Conservation (phyloP, 1,140 invertebrate species). For the Nebria ingens region DNA sequence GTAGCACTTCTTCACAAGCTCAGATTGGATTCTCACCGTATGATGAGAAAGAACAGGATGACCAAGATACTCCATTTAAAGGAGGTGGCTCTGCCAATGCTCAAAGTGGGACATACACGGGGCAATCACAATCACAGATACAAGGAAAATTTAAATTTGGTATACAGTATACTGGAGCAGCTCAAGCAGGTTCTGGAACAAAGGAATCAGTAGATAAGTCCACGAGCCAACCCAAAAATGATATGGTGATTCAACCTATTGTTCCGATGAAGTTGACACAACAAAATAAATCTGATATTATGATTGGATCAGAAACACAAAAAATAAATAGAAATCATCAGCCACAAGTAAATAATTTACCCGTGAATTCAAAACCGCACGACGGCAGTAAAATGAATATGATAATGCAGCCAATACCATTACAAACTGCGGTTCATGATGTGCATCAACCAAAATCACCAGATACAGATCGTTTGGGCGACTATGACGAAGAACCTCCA, state of each 20-base stretch:
- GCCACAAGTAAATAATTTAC: background rate
- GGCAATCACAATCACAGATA: slow-evolving; percentile 70
- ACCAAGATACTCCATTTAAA: slow-evolving; percentile 44
- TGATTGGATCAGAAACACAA: slow-evolving; percentile 12
- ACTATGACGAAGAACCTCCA: slow-evolving; percentile 41
- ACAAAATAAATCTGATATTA: slow-evolving; percentile 12
- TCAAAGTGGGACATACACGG: slow-evolving; percentile 58
- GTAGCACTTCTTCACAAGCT: slow-evolving; percentile 72
- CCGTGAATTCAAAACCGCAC: too few relatives aligned
- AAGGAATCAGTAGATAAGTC: slow-evolving; percentile 39
- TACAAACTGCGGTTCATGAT: background rate
- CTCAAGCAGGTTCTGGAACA: slow-evolving; percentile 65
- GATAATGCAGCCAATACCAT: background rate
- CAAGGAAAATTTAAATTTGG: slow-evolving; percentile 66
- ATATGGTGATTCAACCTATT: slow-evolving; percentile 8
- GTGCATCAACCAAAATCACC: slow-evolving; percentile 7
- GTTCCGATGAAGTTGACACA: slow-evolving; percentile 11
- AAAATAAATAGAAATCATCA: background rate
- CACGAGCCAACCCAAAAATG: slow-evolving; percentile 31
- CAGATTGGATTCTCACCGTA: slow-evolving; percentile 75
- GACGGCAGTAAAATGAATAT: background rate
- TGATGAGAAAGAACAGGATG: slow-evolving; percentile 42
- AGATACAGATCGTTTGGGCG: slow-evolving; percentile 41
- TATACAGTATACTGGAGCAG: slow-evolving; percentile 67
- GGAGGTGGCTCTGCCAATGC: slow-evolving; percentile 67